Conservation (phyloP, 2,113 vertebrate species). For the Hydrochoerus hydrochaeris region DNA sequence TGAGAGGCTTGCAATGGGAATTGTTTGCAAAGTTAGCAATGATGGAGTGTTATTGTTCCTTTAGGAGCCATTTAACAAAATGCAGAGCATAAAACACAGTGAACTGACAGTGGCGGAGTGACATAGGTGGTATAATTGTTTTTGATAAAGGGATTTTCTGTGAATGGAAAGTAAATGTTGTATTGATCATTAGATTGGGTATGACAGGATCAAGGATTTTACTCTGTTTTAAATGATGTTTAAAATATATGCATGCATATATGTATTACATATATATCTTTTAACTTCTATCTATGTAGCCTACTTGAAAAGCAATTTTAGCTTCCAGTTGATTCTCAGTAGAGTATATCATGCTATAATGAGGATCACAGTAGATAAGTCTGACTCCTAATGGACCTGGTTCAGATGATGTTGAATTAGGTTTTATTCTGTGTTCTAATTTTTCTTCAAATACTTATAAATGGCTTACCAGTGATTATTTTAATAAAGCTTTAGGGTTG, state of each 20-base stretch:
- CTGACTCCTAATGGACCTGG: background rate
- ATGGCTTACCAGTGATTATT: background rate
- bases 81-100: background rate
- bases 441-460: constrained; percentile 46
- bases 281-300: background rate
- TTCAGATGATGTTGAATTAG: background rate
- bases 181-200: background rate
- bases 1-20: background rate
- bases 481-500: background rate
- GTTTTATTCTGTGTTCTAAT: background rate
- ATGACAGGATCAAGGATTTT: background rate
- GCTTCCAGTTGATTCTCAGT: background rate
- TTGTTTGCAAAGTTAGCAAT: background rate
- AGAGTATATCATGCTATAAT: background rate
- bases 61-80: background rate
- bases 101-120: background rate
- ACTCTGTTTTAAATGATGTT: background rate
- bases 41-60: background rate
- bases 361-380: background rate
- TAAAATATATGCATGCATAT: background rate
- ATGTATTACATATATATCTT: background rate
- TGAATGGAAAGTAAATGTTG: background rate
- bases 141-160: background rate
- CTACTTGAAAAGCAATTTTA: background rate
- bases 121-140: background rate